Evolutionary conservation across 2,797 vertebrate species (phyloP).

Genomic region (Sebastiscus albofasciatus): DNA sequence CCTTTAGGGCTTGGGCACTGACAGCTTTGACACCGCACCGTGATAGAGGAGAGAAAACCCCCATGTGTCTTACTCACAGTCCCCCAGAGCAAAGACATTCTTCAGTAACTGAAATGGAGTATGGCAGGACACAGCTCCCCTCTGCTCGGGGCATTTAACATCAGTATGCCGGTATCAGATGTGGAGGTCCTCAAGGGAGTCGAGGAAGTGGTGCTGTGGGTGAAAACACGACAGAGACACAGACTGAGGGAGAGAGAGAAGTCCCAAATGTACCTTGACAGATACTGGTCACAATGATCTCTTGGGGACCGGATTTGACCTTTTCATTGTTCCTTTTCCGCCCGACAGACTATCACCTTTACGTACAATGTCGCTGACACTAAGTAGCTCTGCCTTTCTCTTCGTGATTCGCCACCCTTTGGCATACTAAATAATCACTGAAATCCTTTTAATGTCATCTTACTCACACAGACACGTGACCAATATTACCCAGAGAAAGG

Average conservation of each 20-base stretch:
- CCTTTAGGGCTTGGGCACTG: constrained; percentile 8
- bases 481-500: neutral
- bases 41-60: constrained; percentile 36
- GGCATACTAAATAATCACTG: neutral
- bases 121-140: constrained; percentile 22
- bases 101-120: constrained; percentile 30
- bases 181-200: constrained; percentile 33
- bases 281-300: neutral
- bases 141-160: constrained; percentile 45
- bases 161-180: constrained; percentile 45
- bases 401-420: neutral
- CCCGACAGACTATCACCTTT: neutral
- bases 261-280: constrained; percentile 18
- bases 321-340: constrained; percentile 5
- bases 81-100: constrained; percentile 31
- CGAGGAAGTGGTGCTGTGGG: constrained; percentile 14
- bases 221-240: constrained; percentile 34
- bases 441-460: neutral
- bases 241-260: neutral
- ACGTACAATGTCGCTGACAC: neutral
- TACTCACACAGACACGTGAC: neutral
- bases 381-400: neutral
- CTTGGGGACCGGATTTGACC: constrained; percentile 2
- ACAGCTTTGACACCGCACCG: constrained; percentile 34
- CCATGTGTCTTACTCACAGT: constrained; percentile 36